Evolutionary conservation across 2,113 vertebrate species (phyloP), one percentile per base, ranked within the genome.

Genomic region (Conger conger): DNA sequence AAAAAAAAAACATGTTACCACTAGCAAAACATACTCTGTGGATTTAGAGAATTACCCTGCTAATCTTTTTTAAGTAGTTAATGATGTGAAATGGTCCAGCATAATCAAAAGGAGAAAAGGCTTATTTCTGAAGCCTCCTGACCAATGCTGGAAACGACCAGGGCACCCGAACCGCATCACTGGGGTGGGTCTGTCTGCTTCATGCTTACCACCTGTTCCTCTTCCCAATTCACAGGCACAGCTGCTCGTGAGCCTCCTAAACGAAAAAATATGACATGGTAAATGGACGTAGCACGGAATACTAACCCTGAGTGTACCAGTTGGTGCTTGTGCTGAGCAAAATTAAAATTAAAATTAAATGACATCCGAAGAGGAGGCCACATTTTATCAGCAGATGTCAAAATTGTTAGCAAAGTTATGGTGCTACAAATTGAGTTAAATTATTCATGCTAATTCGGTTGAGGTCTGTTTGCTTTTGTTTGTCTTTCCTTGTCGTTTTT

Each of bases 61-160:
- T 63, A 83, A 86, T 89, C 81, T 85, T 78, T 85, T 78, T 88
- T 87, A 82, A 79, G 36, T 77, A 81, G 60, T 82, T 84, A 35
- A 84, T 86, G 30, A 84, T 86, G 30, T 79, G 53, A 79, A 45
- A 50, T 76, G 77, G 23, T 68, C 8, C 76, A 30, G n/a, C 84
- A 80, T 42, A 83, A 83, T 81, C 78, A 84, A 82, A 86, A 84
- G 82, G 37, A 81, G 35, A 82, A 37, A 30, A 87, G 79, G 87
- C 88, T 20, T 63, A 83, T 90, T 90, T 83, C 63, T 80, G 54
- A 82, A 81, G 82, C 80, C 82, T 86, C 63, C 84, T 83, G 84
- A 88, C 84, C 82, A 83, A 68, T 60, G 68, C 45, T 37, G 38
- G 40, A 76, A 87, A 85, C 40, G 40, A 18, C 60, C 60, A 68